phyloP scores from a whole-genome alignment of 1,140 invertebrate genomes.

The Mycetomoellerius zeteki region DNA sequence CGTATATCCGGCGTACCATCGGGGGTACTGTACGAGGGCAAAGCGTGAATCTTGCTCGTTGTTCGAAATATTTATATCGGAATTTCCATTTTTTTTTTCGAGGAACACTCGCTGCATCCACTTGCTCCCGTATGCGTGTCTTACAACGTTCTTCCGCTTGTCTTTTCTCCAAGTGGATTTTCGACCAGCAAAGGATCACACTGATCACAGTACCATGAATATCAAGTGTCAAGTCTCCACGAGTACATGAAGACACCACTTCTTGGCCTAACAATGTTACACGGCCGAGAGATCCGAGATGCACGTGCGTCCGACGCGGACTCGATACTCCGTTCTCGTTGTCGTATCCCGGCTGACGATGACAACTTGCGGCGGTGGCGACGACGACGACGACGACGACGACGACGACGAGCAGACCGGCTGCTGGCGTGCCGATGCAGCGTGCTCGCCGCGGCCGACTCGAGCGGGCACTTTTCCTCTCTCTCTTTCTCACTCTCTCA shows the following conservation, averaged over 20 bases:
- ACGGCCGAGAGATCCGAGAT: neutral
- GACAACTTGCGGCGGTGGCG: neutral
- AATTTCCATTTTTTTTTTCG: neutral
- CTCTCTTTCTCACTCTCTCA: constrained; percentile 13
- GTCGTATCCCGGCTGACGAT: neutral
- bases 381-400: neutral
- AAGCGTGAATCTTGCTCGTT: neutral
- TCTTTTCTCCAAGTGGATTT: no score
- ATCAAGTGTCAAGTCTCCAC: no score
- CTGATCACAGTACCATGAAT: no score
- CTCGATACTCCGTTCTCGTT: neutral
- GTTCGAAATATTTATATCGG: neutral
- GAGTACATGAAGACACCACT: no score
- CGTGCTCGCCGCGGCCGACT: constrained; percentile 34
- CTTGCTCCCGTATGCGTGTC: neutral
- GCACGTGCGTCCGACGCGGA: constrained; percentile 13
- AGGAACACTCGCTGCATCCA: neutral
- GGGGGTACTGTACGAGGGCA: neutral
- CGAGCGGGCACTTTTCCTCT: constrained; percentile 20
- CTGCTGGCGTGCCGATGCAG: constrained; percentile 46
- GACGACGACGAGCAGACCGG: constrained; percentile 25
- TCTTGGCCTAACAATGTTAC: neutral
- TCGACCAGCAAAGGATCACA: no score
- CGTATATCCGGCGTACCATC: constrained; percentile 23
- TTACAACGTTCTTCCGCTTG: no score